Base-by-base conservation (phyloP, 2,113 vertebrate species). In the Noctilio leporinus region DNA sequence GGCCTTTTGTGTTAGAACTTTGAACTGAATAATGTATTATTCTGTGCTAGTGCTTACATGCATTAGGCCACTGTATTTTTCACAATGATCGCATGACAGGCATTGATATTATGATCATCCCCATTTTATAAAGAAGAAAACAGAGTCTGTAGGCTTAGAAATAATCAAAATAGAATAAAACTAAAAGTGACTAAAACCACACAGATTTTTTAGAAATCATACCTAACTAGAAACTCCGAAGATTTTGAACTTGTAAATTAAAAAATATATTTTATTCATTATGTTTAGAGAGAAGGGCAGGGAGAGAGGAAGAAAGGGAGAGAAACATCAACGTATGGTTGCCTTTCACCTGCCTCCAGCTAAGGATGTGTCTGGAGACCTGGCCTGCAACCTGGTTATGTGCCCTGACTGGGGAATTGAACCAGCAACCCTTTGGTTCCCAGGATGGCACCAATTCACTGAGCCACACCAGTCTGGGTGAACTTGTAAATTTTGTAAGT, bases 1-100 rank as follows among this genome's bases (percentile, higher is more conserved):
- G 28, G 81, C 65, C 76, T 92, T 92, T 72, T 69, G 53, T 93
- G 45, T 33, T 76, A 49, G 62, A 55, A 78, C 84, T 92, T 59
- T 92, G 88, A 94, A 33, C 38, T 96, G 88, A 96, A 76, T 90
- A 38, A 64, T 75, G 69, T 55, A 70, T 55, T 76, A 28, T 17
- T 81, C 30, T 69, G 19, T 38, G 4, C 73, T 49, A 62, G 51
- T 51, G 82, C 57, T 76, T 20, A 14, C 1, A 45, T 43, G 64
- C 33, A n/a, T 65, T 81, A 72, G 47, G 22, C 8, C 51, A 73
- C 62, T 67, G n/a, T 67, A 38, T 17, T 78, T 33, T 57, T 81
- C 49, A 62, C 14, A 33, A 22, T 12, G 57, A 73, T 43, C 24
- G 35, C 62, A 69, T 7, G 6, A 87, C 22, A 40, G 5, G 22